Evolutionary conservation across 2,888 invertebrate genomes (phyloP).

Genomic region (Carcina quercana): DNA sequence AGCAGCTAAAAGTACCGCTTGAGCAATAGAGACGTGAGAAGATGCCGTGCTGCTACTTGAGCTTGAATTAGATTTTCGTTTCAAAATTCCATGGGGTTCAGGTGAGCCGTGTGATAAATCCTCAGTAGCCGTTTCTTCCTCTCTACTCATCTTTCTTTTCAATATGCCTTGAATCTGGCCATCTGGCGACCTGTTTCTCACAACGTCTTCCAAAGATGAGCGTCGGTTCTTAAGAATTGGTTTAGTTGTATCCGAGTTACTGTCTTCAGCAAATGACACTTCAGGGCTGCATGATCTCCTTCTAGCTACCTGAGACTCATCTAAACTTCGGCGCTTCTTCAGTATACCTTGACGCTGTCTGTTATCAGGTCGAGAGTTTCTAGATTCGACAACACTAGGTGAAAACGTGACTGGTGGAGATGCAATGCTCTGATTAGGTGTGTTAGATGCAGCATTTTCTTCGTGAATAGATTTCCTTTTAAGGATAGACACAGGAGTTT

Average conservation of each 20-base stretch:
- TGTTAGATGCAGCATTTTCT: slow-evolving; percentile 59
- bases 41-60: slow-evolving; percentile 78
- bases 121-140: slow-evolving; percentile 77
- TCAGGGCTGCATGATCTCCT: slow-evolving; percentile 82
- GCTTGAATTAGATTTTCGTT: slow-evolving; percentile 83
- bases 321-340: slow-evolving; percentile 88
- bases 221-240: slow-evolving; percentile 81
- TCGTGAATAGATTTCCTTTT: slow-evolving; percentile 79
- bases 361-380: slow-evolving; percentile 62
- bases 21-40: slow-evolving; percentile 80
- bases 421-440: slow-evolving; percentile 68
- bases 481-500: slow-evolving; percentile 77
- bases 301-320: slow-evolving; percentile 82
- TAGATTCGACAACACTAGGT: slow-evolving; percentile 81
- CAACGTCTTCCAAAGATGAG: slow-evolving; percentile 81
- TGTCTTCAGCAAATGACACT: slow-evolving; percentile 74
- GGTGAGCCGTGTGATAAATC: slow-evolving; percentile 77
- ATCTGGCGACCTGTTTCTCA: slow-evolving; percentile 78
- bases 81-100: slow-evolving; percentile 86
- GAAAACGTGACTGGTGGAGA: slow-evolving; percentile 88
- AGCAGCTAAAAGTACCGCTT: slow-evolving; percentile 78
- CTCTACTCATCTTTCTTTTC: slow-evolving; percentile 79
- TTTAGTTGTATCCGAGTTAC: slow-evolving; percentile 71
- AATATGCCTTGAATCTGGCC: slow-evolving; percentile 79
- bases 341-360: slow-evolving; percentile 84